Conservation (phyloP, 2,113 vertebrate species). For the Stomatorhinus ivindoensis region DNA sequence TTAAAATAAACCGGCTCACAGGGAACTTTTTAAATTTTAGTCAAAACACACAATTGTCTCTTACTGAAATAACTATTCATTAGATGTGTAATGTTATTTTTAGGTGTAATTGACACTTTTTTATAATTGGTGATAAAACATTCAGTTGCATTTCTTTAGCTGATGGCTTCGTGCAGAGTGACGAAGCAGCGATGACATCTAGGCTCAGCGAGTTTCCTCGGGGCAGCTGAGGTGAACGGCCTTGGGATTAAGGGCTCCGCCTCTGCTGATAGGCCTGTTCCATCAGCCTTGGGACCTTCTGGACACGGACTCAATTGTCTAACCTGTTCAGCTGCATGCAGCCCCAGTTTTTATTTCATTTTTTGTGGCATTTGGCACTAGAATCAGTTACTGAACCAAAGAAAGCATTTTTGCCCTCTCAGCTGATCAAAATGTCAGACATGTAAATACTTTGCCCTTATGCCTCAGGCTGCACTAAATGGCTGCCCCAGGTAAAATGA, state of each 20-base stretch:
- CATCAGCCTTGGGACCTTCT: neutral
- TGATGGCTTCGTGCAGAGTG: neutral
- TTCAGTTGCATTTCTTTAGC: neutral
- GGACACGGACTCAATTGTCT: neutral
- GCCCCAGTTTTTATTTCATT: neutral
- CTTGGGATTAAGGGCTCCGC: neutral
- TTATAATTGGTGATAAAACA: neutral
- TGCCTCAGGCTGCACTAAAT: neutral
- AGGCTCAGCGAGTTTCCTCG: neutral
- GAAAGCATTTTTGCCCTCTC: neutral
- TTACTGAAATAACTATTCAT: neutral
- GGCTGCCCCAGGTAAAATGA: neutral
- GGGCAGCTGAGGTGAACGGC: neutral
- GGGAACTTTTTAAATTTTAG: neutral
- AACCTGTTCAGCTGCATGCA: neutral
- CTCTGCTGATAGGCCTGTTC: neutral
- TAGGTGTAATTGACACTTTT: neutral
- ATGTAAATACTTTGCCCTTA: neutral
- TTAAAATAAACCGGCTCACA: neutral
- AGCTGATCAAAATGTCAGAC: conserved; percentile 3
- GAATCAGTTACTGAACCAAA: neutral
- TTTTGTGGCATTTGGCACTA: neutral
- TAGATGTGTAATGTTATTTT: neutral
- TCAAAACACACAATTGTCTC: neutral
- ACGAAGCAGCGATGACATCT: neutral